Evolutionary conservation across 2,113 vertebrate species (phyloP), one percentile per base, ranked within the genome.

Genomic region (Bambusicola thoracicus): DNA sequence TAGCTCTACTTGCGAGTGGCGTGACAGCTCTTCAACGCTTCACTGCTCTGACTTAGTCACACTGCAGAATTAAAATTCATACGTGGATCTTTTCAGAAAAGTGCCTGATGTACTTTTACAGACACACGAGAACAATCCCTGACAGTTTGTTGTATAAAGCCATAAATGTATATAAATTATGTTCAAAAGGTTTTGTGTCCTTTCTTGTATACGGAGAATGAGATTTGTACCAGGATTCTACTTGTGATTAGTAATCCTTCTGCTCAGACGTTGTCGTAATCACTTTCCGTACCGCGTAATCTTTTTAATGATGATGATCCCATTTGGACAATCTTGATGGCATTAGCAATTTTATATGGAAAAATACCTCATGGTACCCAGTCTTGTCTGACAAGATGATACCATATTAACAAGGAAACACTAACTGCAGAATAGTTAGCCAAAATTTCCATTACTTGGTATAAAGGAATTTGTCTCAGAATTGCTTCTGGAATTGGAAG

Each of bases 141-240:
- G 97, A 96, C 97, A 98, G 95, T 95, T 98, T 96, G 96, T 95
- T 98, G 98, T 98, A 98, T 98, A 98, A 98, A 98, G 98, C 98
- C 98, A 98, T 99, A 98, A 98, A 97, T 98, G 98, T 98, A 98
- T 97, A 98, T 98, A 98, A 98, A 98, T 98, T 93, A 97, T 95
- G 97, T 98, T 98, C 96, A 96, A 98, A 96, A 97, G 96, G 95
- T 96, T 95, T 97, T 97, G 93, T 97, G 97, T 98, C 95, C 95
- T 97, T 97, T 95, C 97, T 98, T 97, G 83, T 97, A 89, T 95
- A 89, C 66, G 41, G 69, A 91, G 81, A 96, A 93, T 93, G 78
- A 96, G 85, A 85, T 95, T 89, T 94, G 92, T 81, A 90, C 81
- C 72, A 92, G 94, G 81, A 87, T 94, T 88, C 95, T 97, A 74